Evolutionary conservation across 1,140 invertebrate species (phyloP).

Genomic region (Anastrepha ludens): DNA sequence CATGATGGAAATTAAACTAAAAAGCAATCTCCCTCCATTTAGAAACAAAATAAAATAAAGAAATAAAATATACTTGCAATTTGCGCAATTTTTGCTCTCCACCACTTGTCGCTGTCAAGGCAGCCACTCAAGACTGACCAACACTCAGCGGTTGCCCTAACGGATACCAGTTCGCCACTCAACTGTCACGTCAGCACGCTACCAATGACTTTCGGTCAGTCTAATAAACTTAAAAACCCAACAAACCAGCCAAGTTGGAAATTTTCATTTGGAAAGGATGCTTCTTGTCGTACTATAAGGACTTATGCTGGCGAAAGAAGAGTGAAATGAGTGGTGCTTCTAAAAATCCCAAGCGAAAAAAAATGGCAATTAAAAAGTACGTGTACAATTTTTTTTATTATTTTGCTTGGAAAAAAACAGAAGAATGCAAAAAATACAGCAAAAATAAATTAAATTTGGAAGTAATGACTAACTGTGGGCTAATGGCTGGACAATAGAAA

Average conservation of each 20-base stretch:
- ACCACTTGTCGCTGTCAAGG: slow-evolving; percentile 45
- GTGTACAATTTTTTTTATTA: too few species aligned
- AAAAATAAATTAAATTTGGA: too few species aligned
- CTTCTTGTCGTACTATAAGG: background rate
- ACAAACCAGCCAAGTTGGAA: slow-evolving; percentile 3
- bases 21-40: too few species aligned
- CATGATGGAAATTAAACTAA: too few species aligned
- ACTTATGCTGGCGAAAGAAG: background rate
- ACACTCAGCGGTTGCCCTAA: slow-evolving; percentile 28
- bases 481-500: too few species aligned
- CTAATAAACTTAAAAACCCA: background rate
- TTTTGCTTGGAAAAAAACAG: too few species aligned
- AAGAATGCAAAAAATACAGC: too few species aligned
- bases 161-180: slow-evolving; percentile 21
- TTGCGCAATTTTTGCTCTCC: background rate
- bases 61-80: slow-evolving; percentile 19
- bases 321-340: slow-evolving; percentile 20
- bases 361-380: slow-evolving; percentile 39
- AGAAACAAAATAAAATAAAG: background rate
- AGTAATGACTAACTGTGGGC: too few species aligned
- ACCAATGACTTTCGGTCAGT: slow-evolving; percentile 7
- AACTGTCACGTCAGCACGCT: slow-evolving; percentile 26
- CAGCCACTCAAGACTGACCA: slow-evolving; percentile 41
- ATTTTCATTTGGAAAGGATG: background rate
- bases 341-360: background rate